These are phyloP conservation scores for Neodiprion fabricii DNA, from an alignment of 1,140 invertebrate species.

Conservation along the genomic window DNA sequence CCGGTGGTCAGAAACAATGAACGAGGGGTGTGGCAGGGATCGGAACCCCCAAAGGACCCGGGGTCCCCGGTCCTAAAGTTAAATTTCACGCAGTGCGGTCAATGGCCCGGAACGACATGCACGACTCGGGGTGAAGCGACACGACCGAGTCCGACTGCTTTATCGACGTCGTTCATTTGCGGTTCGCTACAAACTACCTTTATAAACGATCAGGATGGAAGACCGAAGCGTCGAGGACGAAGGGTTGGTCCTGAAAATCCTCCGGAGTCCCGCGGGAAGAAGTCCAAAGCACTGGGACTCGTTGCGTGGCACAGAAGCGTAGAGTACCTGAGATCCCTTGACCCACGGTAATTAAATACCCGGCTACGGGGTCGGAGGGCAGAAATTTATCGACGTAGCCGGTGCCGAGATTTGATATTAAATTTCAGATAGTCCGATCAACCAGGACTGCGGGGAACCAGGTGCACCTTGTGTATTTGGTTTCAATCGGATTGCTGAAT, in stretches of 20 bases:
- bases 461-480: neutral
- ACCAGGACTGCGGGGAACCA: slow-evolving; percentile 19
- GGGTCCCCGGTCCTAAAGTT: neutral
- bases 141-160: slow-evolving; percentile 41
- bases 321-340: slow-evolving; percentile 22
- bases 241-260: slow-evolving; percentile 20
- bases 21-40: too few species aligned
- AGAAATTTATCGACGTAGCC: slow-evolving; percentile 39
- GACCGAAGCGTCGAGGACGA: neutral
- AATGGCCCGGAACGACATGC: slow-evolving; percentile 48
- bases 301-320: slow-evolving; percentile 5
- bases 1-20: too few species aligned
- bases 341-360: slow-evolving; percentile 44
- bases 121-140: slow-evolving; percentile 32
- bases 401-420: slow-evolving; percentile 39
- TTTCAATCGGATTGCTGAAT: slow-evolving; percentile 9
- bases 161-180: slow-evolving; percentile 47
- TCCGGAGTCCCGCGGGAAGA: too few species aligned
- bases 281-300: slow-evolving; percentile 12
- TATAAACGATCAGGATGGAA: neutral
- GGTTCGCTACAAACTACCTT: neutral
- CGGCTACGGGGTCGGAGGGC: slow-evolving; percentile 23
- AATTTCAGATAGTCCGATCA: slow-evolving; percentile 37
- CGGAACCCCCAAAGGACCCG: neutral
- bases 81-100: slow-evolving; percentile 23